Conservation (phyloP, 2,888 invertebrate species). For the Chouioia cunea region DNA sequence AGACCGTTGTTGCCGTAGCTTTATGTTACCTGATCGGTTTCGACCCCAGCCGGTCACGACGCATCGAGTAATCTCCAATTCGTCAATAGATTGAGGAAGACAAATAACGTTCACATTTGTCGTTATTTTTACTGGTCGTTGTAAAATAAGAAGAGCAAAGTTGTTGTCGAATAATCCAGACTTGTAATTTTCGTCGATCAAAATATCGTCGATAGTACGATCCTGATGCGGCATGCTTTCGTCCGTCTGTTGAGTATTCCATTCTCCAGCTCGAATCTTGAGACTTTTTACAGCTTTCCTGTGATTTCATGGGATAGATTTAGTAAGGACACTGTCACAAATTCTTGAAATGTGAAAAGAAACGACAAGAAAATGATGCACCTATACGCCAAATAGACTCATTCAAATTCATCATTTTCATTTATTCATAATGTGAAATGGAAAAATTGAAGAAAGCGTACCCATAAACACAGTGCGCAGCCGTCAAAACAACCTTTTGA, state of each 20-base stretch:
- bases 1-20: too few relatives aligned
- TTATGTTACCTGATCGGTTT: conserved; percentile 73
- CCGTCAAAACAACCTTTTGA: conserved; percentile 81
- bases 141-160: conserved; percentile 78
- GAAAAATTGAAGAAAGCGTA: conserved; percentile 47
- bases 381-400: too few relatives aligned
- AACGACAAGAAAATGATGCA: too few relatives aligned
- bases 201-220: conserved; percentile 72
- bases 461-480: conserved; percentile 80
- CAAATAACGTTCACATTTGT: conserved; percentile 81
- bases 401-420: background rate
- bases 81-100: conserved; percentile 71
- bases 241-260: conserved; percentile 82
- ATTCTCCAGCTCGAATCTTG: conserved; percentile 80
- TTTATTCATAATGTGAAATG: conserved; percentile 3
- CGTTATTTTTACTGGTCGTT: conserved; percentile 72
- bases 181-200: conserved; percentile 76
- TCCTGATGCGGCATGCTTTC: conserved; percentile 81
- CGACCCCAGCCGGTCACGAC: conserved; percentile 84
- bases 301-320: background rate
- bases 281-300: conserved; percentile 60
- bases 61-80: conserved; percentile 72
- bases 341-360: too few relatives aligned
- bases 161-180: conserved; percentile 80
- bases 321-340: too few relatives aligned